Percentiles rank a stretch among this genome's conserved stretches.
These are phyloP conservation scores for Enteromius mattozi DNA, from an alignment of 2,797 vertebrate genomes.

Conservation along the genomic window DNA sequence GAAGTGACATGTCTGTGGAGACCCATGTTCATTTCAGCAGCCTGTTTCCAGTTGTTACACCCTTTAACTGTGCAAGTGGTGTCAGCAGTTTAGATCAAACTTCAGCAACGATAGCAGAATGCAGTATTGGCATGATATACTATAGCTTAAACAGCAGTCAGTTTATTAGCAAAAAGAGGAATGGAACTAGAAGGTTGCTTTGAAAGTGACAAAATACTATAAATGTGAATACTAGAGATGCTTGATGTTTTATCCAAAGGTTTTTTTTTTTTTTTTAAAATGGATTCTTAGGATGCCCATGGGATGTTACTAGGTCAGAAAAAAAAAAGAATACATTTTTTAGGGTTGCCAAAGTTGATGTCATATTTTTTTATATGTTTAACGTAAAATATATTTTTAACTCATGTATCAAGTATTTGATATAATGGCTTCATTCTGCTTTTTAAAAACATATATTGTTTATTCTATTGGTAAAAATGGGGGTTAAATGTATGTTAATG, in stretches of 20 bases:
- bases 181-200: not conserved
- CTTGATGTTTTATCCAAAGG: not conserved
- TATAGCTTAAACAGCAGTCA: constrained; percentile 4
- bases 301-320: not conserved
- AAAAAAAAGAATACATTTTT: not conserved
- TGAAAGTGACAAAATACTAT: not conserved
- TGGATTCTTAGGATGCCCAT: not conserved
- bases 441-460: not conserved
- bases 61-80: constrained; percentile 20
- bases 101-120: not conserved
- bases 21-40: constrained; percentile 6
- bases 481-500: not conserved
- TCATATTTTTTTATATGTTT: not conserved
- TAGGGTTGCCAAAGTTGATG: not conserved
- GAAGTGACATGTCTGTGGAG: not conserved
- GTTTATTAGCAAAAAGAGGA: not conserved
- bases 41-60: constrained; percentile 30
- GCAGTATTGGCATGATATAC: not conserved
- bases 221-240: not conserved
- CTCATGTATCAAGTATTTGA: not conserved
- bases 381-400: not conserved
- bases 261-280: not conserved
- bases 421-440: not conserved
- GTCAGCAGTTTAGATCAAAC: constrained; percentile 28
- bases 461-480: not conserved